Evolutionary conservation across 2,797 vertebrate species (phyloP).

Genomic region (Sebastes glaucus): DNA sequence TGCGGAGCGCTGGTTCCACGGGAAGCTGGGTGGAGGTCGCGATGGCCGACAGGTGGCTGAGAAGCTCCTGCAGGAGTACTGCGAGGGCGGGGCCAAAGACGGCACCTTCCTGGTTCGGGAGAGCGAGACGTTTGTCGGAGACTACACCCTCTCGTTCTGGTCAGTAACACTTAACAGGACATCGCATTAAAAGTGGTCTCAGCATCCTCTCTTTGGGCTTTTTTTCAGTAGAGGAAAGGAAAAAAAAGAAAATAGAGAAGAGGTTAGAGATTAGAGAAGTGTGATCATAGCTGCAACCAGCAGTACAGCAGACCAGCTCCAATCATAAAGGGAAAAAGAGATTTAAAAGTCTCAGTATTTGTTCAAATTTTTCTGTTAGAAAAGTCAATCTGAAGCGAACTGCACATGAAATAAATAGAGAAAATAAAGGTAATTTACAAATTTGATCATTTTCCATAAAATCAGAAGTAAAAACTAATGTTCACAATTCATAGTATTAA

Average conservation of each 20-base stretch:
- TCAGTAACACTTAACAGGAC: conserved; percentile 54
- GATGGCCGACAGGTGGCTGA: conserved; percentile 95
- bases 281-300: not conserved
- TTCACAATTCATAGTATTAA: not conserved
- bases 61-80: conserved; percentile 93
- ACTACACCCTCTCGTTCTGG: conserved; percentile 98
- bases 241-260: not conserved
- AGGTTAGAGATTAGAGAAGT: not conserved
- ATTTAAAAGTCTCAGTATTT: not conserved
- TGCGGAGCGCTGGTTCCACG: conserved; percentile 96
- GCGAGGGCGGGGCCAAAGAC: conserved; percentile 92
- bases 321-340: not conserved
- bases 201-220: not conserved
- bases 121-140: conserved; percentile 97
- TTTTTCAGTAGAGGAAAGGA: not conserved
- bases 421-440: not conserved
- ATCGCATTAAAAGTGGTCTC: not conserved
- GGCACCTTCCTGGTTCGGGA: conserved; percentile 96
- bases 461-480: not conserved
- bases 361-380: not conserved
- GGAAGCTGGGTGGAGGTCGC: conserved; percentile 92
- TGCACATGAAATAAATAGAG: not conserved
- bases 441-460: not conserved
- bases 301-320: not conserved
- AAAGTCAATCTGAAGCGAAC: not conserved